A percentile compares a stretch with the other conserved stretches of the same genome.
phyloP scores from a whole-genome alignment of 2,797 vertebrate species.

The Telmatherina bonti region DNA sequence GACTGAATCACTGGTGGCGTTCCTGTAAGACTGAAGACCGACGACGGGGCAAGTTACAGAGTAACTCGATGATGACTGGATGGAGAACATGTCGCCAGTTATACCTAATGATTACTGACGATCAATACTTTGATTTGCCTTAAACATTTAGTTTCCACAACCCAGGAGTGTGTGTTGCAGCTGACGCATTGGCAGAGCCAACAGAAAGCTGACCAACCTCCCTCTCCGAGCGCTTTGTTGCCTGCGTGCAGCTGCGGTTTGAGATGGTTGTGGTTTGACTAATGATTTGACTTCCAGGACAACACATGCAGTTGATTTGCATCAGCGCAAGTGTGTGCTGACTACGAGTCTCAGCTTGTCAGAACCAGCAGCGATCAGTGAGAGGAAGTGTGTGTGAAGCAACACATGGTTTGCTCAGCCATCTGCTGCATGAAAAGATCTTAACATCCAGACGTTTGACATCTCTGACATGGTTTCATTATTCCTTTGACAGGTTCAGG shows the following conservation, averaged over 20 bases:
- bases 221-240: neutral
- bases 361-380: neutral
- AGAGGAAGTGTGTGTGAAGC: neutral
- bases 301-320: slow-evolving; percentile 65
- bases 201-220: neutral
- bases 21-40: slow-evolving; percentile 44
- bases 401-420: neutral
- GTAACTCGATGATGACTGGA: slow-evolving; percentile 54
- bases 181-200: no score
- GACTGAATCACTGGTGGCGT: slow-evolving; percentile 29
- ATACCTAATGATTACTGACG: slow-evolving; percentile 60
- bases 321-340: slow-evolving; percentile 39
- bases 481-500: no score
- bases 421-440: neutral
- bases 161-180: no score
- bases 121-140: slow-evolving; percentile 70
- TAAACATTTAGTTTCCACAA: neutral
- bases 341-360: slow-evolving; percentile 32
- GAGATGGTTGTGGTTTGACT: slow-evolving; percentile 55
- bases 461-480: no score
- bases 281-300: slow-evolving; percentile 71
- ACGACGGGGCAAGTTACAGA: slow-evolving; percentile 65
- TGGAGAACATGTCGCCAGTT: slow-evolving; percentile 31
- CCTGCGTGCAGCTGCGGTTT: slow-evolving; percentile 22
- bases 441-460: no score